Conservation (phyloP, 2,888 invertebrate species). For the Caenorhabditis zanzibari region DNA sequence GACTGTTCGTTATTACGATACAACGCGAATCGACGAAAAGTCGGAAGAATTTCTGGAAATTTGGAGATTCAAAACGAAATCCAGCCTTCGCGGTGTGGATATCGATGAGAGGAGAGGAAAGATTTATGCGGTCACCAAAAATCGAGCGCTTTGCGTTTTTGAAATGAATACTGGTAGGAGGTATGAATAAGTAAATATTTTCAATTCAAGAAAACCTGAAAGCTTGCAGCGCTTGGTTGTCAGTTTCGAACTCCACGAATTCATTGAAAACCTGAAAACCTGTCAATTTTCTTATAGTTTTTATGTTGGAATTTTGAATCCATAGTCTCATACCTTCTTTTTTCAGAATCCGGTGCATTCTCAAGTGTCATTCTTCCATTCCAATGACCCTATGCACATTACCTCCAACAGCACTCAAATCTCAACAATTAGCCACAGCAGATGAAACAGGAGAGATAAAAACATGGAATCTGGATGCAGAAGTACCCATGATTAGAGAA, state of each 20-base stretch:
- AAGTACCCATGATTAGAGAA: constrained; percentile 66
- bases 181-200: constrained; percentile 17
- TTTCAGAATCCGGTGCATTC: constrained; percentile 64
- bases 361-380: constrained; percentile 62
- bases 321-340: background rate
- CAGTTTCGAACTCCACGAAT: too few species aligned
- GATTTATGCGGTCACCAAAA: constrained; percentile 69
- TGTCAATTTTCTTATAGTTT: too few species aligned
- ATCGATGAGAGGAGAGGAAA: constrained; percentile 48
- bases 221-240: too few species aligned
- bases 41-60: constrained; percentile 52
- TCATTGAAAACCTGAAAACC: too few species aligned
- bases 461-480: constrained; percentile 76
- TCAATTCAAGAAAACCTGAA: too few species aligned
- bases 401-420: constrained; percentile 69
- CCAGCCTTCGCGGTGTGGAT: constrained; percentile 62
- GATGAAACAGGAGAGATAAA: constrained; percentile 78
- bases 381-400: constrained; percentile 72
- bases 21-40: background rate
- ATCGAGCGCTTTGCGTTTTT: constrained; percentile 74
- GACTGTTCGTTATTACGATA: constrained; percentile 56
- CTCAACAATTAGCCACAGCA: constrained; percentile 75
- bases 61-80: constrained; percentile 69
- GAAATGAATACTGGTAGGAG: constrained; percentile 77
- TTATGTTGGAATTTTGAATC: too few species aligned